Conservation (phyloP, 2,113 vertebrate genomes). For the Oophaga pumilio region DNA sequence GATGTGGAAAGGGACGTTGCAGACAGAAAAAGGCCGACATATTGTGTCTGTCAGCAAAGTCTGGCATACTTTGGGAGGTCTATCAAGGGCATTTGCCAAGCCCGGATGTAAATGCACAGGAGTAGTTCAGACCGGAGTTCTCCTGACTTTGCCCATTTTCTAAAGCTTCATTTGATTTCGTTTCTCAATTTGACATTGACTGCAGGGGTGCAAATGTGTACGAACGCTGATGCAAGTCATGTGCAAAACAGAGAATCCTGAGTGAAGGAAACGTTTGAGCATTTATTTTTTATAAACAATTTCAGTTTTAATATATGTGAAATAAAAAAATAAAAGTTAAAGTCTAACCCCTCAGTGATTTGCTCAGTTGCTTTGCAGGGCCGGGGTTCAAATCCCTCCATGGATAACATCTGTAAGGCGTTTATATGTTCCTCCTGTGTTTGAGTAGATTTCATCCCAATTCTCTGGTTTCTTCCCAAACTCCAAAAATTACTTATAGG, state of each 20-base stretch:
- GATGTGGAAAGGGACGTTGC: constrained; percentile 2
- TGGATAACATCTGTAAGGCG: no score
- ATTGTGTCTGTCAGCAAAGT: constrained; percentile 8
- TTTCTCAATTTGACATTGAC: background rate
- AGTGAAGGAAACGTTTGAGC: background rate
- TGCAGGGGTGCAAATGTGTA: background rate
- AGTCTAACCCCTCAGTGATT: no score
- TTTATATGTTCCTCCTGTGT: no score
- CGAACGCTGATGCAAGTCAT: background rate
- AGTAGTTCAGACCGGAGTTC: background rate
- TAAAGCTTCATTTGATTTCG: background rate
- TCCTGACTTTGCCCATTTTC: background rate
- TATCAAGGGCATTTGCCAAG: background rate
- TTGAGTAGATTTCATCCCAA: no score
- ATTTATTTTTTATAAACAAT: background rate
- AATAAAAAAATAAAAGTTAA: background rate
- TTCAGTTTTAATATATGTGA: background rate
- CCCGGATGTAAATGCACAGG: background rate
- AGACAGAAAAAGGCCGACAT: constrained; percentile 5
- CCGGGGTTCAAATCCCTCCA: no score
- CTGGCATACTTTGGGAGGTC: background rate
- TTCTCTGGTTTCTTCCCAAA: no score
- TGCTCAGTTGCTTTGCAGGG: no score
- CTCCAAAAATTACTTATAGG: no score
- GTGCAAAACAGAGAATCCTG: background rate